Evolutionary conservation across 2,797 vertebrate genomes (phyloP), one percentile per base, ranked within the genome.

Genomic region (Trichosurus vulpecula): DNA sequence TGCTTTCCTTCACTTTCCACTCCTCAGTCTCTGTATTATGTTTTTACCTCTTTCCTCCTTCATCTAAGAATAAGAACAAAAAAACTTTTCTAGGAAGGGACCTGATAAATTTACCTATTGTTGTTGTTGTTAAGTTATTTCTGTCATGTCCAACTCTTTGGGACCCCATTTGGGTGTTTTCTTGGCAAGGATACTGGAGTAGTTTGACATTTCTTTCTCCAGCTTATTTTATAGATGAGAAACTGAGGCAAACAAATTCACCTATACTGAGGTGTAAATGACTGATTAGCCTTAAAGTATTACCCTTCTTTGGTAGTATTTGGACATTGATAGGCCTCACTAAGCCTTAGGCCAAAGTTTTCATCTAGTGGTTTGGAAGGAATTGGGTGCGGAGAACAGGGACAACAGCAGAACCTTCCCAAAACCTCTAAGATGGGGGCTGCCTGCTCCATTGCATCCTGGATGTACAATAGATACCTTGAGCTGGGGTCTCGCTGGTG

Each of bases 251-350:
- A 41, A 81, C n/a, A 41, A 4, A 22, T 31, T 81, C 2, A 52
- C 27, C 58, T 56, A 29, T 4, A 95, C 74, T 94, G 35, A 89
- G 54, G 61, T 93, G 19, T 87, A 53, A 93, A 95, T 94, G 55
- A 95, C 9, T 91, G 93, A 30, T 66, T 31, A 54, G 52, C 66
- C 35, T 66, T 16, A 91, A 93, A 58, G 51, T 52, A 6, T 52
- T 55, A 74, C 1, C 3, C 6, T 54, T 0, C 2, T n/a, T 54
- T 12, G 41, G n/a, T 51, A 91, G 19, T 30, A 19, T 47, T 96
- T 95, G 35, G 61, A 52, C n/a, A 47, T 54, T 56, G 91, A 27
- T 13, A 12, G 29, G 91, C 35, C 25, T 1, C 6, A 54, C 10
- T 12, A 53, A 91, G 47, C 52, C 41, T 30, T 54, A n/a, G 0